Conservation (phyloP, 2,113 vertebrate species). For the Lipotes vexillifer region DNA sequence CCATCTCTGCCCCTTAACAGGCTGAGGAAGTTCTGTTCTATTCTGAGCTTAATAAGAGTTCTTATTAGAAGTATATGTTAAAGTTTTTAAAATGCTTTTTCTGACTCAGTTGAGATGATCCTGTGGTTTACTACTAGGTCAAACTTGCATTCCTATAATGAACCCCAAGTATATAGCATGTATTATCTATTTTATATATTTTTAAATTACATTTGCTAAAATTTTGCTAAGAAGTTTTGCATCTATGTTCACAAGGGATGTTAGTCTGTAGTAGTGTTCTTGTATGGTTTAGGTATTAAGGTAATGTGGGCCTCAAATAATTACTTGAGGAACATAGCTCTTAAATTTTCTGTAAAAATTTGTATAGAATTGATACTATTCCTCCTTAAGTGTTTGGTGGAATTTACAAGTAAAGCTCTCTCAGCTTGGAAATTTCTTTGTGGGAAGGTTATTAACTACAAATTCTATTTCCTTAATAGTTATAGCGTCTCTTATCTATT, state of each 20-base stretch:
- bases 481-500: neutral
- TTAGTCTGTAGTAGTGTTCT: neutral
- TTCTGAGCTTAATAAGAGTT: neutral
- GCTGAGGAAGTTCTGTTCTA: neutral
- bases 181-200: neutral
- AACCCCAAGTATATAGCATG: neutral
- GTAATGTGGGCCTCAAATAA: neutral
- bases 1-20: neutral
- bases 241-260: neutral
- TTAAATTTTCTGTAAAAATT: neutral
- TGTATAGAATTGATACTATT: neutral
- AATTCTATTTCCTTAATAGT: neutral
- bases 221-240: neutral
- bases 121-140: neutral
- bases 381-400: neutral
- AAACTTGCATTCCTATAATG: neutral
- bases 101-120: neutral
- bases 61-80: neutral
- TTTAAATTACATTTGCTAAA: neutral
- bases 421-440: neutral
- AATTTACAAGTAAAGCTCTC: neutral
- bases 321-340: neutral
- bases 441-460: neutral
- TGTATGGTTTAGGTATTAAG: neutral
- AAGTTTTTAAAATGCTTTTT: neutral